Evolutionary conservation across 1,140 invertebrate genomes (phyloP), one percentile per base, ranked within the genome.

Genomic region (Fopius arisanus): DNA sequence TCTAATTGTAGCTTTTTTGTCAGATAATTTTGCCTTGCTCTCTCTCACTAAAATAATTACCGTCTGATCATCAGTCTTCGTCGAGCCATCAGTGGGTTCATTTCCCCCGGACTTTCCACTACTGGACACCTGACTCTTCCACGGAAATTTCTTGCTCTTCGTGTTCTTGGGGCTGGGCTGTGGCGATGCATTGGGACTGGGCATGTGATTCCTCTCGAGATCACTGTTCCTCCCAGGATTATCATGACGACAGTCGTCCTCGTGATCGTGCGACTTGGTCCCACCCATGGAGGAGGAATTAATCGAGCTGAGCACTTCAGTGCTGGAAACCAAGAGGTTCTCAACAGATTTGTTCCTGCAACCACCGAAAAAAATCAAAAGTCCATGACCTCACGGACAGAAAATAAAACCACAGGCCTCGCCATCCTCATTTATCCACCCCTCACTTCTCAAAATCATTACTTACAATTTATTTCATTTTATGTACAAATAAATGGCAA

Each of bases 281-380:
- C 78, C 78, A 26, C 79, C 73, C 23, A 85, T 75, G 4, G 81
- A 82, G 1, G 86, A 83, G 5, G 86, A 87, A 74, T 82, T 89
- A 77, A 88, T 87, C 65, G 85, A 88, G 70, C 74, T 85, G 12
- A 92, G 91, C 37, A 91, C 90, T 83, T 92, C 91, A 78, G 91
- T 91, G 71, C 91, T 91, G 59, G 90, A 91, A 79, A 91, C 88
- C 62, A 92, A 83, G 40, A 92, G 81, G 81, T 92, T 92, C 82
- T 92, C 91, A 82, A 91, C 90, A 29, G 91, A 91, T 81, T 92
- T 92, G 82, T 90, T 89, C 91, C 91, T 92, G 78, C 67, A 79
- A 78, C 37, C 14, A 67, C 16, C 16, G 40, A 62, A 62, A 41
- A 43, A 40, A 43, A 12, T 54, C 12, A 33, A 31, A n/a, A 41